Evolutionary conservation across 2,797 vertebrate genomes (phyloP), one percentile per base, ranked within the genome.

Genomic region (Otolemur crassicaudatus): DNA sequence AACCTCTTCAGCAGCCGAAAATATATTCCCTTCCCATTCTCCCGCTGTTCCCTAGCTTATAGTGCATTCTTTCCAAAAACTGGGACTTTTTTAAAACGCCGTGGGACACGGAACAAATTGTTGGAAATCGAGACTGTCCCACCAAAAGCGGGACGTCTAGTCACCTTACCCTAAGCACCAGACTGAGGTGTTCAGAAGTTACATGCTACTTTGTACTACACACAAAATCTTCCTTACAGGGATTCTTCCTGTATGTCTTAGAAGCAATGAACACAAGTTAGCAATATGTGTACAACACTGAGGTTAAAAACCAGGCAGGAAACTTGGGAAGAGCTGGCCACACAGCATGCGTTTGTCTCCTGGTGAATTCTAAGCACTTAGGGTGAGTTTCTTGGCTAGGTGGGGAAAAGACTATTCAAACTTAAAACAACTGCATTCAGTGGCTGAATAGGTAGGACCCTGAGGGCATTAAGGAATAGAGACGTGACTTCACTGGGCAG

Each of bases 261-360:
- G 9, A 83, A 88, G n/a, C 67, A 76, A 22, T 49, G 49, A 58
- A n/a, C 31, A 1, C 60, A 25, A 70, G n/a, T 81, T 31, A 65
- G 12, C 16, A 20, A 2, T 27, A 16, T 16, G 49, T 53, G 49
- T 53, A 34, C 16, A 90, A 60, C 53, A 7, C 40, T 0, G 29
- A 88, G 67, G 58, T 90, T 31, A 83, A n/a, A 73, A 65, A 19
- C 43, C 60, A 58, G 13, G 13, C 20, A 11, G 63, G 60, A 53
- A 49, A 22, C n/a, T 46, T 10, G 23, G 70, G 13, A 27, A 43
- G 60, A 72, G 17, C 70, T 37, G 13, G n/a, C 43, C 29, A 11
- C n/a, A 1, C 14, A 3, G 16, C n/a, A 53, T 3, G 2, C 22
- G 1, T 22, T 31, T 49, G 29, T 86, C 58, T 29, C 12, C 0